A percentile compares a stretch with the other conserved stretches of the same genome.
Evolutionary conservation across 1,140 invertebrate species (phyloP).

Genomic region (Zaprionus nigranus): DNA sequence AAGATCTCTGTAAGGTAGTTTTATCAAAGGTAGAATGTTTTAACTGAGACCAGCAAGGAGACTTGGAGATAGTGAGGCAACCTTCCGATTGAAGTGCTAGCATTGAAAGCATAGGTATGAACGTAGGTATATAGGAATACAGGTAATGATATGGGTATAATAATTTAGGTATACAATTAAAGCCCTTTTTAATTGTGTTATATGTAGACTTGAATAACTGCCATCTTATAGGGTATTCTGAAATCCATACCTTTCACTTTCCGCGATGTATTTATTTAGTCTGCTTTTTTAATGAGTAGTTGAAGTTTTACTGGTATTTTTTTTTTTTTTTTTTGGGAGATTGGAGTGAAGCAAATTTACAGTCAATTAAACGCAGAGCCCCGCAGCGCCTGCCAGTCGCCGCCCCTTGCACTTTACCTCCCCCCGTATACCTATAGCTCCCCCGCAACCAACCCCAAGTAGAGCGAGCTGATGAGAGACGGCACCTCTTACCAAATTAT

Average conservation of each 20-base stretch:
- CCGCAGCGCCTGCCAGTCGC: conserved; percentile 6
- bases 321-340: background rate
- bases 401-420: background rate
- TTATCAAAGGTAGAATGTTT: too few relatives aligned
- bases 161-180: too few relatives aligned
- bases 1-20: too few relatives aligned
- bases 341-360: conserved; percentile 74
- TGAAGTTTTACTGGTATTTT: conserved; percentile 47
- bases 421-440: background rate
- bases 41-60: too few relatives aligned
- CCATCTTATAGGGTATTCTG: background rate
- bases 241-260: background rate
- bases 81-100: too few relatives aligned
- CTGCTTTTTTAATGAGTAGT: conserved; percentile 66
- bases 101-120: too few relatives aligned
- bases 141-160: too few relatives aligned
- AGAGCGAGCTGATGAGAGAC: conserved; percentile 39
- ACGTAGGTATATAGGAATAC: too few relatives aligned
- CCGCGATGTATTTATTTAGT: background rate
- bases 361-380: conserved; percentile 73
- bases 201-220: background rate
- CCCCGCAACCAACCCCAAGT: conserved; percentile 10
- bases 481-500: conserved; percentile 56
- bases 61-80: too few relatives aligned
- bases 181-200: too few relatives aligned